Conservation (phyloP, 2,797 vertebrate species). For the Halcyon badia region DNA sequence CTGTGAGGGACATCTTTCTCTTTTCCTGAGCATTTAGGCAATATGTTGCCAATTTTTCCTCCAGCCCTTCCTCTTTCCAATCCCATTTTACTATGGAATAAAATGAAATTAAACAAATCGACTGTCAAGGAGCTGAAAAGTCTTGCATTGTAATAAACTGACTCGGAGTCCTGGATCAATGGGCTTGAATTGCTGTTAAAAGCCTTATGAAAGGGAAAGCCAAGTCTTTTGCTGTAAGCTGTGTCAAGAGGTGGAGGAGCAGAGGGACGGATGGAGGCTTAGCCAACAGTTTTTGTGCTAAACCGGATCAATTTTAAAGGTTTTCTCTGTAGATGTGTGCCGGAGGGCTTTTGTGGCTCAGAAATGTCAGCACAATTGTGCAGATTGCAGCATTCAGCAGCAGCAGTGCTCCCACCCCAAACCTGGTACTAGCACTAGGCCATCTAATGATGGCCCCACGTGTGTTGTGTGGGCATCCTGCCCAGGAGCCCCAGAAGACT, state of each 20-base stretch:
- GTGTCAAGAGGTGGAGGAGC: constrained; percentile 48
- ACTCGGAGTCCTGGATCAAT: constrained; percentile 56
- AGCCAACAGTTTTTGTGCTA: constrained; percentile 60
- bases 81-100: constrained; percentile 6
- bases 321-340: constrained; percentile 46
- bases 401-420: not conserved
- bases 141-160: constrained; percentile 48
- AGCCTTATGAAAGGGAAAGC: constrained; percentile 43
- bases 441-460: not conserved
- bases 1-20: not conserved
- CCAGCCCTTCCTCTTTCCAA: not conserved
- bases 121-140: constrained; percentile 32
- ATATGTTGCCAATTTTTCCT: not conserved
- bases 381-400: constrained; percentile 42
- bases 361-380: constrained; percentile 58
- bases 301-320: constrained; percentile 73
- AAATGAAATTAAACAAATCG: constrained; percentile 28
- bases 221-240: constrained; percentile 60
- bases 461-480: rapidly evolving
- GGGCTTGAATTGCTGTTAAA: constrained; percentile 63
- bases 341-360: constrained; percentile 53
- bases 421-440: not conserved
- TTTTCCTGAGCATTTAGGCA: not conserved
- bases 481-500: not conserved
- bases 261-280: constrained; percentile 5